phyloP scores from a whole-genome alignment of 2,888 invertebrate genomes.

The Xestobium rufovillosum region DNA sequence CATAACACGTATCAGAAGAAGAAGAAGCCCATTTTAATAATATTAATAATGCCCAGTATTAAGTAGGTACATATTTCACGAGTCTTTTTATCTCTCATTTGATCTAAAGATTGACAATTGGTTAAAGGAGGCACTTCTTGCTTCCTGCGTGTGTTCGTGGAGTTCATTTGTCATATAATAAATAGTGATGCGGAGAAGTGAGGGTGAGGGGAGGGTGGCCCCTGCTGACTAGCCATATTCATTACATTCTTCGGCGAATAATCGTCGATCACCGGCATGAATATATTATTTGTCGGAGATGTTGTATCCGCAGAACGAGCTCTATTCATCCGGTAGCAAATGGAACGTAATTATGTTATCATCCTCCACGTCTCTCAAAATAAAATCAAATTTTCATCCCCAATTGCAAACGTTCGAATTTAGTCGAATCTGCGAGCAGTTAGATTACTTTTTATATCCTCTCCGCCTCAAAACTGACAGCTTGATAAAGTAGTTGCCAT shows the following conservation, averaged over 20 bases:
- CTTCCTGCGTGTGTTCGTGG: too few species aligned
- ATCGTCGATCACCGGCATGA: constrained; percentile 5
- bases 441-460: constrained; percentile 31
- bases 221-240: neutral
- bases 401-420: constrained; percentile 14
- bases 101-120: too few species aligned
- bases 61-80: too few species aligned
- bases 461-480: constrained; percentile 31
- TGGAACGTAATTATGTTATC: constrained; percentile 16
- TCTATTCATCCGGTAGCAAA: constrained; percentile 4
- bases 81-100: too few species aligned
- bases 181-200: too few species aligned
- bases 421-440: constrained; percentile 22
- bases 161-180: constrained; percentile 1
- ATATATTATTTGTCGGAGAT: constrained; percentile 4
- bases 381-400: constrained; percentile 16
- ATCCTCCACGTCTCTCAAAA: constrained; percentile 12
- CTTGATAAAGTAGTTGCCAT: constrained; percentile 39
- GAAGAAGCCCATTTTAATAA: too few species aligned
- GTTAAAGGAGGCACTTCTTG: too few species aligned
- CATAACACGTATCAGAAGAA: too few species aligned
- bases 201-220: too few species aligned
- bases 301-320: neutral
- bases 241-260: constrained; percentile 4
- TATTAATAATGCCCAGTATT: too few species aligned